phyloP scores from a whole-genome alignment of 2,797 vertebrate species.

The Acanthurus leucopareius region DNA sequence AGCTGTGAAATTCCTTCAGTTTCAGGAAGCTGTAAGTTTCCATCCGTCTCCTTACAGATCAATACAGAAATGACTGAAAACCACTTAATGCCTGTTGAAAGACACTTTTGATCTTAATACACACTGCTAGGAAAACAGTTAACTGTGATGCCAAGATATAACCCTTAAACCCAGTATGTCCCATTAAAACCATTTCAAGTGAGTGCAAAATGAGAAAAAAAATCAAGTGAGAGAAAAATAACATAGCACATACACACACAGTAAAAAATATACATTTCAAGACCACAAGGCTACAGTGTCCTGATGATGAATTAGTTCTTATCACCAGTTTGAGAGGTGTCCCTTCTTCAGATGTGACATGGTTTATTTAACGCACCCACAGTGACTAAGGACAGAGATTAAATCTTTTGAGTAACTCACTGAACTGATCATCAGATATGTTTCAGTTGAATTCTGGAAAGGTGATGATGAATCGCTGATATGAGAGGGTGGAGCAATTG shows the following conservation, averaged over 20 bases:
- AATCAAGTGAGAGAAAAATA: too few species aligned
- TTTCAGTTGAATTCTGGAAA: background rate
- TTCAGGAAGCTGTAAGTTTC: background rate
- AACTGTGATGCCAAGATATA: background rate
- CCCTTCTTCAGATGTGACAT: conserved; percentile 21
- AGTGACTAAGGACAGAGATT: conserved; percentile 16
- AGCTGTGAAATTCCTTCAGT: background rate
- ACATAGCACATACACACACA: background rate
- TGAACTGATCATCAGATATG: background rate
- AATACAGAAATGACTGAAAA: background rate
- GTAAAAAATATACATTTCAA: background rate
- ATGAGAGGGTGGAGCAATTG: background rate
- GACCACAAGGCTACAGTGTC: background rate
- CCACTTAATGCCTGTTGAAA: background rate
- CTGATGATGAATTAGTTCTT: background rate
- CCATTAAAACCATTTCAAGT: background rate
- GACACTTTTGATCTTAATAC: background rate
- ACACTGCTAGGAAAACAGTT: background rate
- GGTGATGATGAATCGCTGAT: background rate
- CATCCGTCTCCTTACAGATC: background rate
- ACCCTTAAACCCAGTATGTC: background rate
- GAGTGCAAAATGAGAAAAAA: too few species aligned
- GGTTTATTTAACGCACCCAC: background rate
- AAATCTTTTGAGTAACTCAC: background rate
- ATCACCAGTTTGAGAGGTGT: background rate